A percentile compares a stretch with the other conserved stretches of the same genome.
Conservation (phyloP, 2,888 invertebrate species). For the Trachelus tabidus region DNA sequence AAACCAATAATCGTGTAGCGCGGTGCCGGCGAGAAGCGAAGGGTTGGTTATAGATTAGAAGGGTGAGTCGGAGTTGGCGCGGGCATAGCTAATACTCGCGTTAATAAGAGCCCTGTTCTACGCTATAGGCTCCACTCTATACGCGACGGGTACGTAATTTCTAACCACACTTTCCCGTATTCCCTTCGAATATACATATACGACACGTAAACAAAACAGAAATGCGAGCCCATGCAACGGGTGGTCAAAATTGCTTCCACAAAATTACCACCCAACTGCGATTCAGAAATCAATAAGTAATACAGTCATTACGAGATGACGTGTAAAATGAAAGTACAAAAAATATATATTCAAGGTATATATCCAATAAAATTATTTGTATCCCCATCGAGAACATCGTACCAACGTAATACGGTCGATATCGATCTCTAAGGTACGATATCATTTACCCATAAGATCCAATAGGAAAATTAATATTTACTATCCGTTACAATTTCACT, state of each 20-base stretch:
- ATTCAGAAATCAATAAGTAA: background rate
- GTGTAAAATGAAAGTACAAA: background rate
- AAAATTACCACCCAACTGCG: background rate
- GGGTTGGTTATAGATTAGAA: conserved; percentile 57
- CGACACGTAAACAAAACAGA: background rate
- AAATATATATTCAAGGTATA: too few relatives aligned
- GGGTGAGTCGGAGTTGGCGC: conserved; percentile 46
- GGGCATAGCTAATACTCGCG: conserved; percentile 56
- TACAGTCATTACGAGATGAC: too few relatives aligned
- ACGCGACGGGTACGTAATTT: conserved; percentile 54
- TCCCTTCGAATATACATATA: conserved; percentile 31
- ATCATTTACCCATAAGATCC: background rate
- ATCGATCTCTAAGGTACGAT: background rate
- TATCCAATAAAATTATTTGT: too few relatives aligned
- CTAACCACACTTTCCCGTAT: conserved; percentile 54
- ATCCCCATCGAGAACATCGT: too few relatives aligned
- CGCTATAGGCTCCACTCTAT: conserved; percentile 30
- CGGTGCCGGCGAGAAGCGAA: conserved; percentile 13
- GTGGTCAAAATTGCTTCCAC: background rate
- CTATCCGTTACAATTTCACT: conserved; percentile 47
- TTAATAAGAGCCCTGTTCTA: conserved; percentile 55
- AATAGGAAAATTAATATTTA: conserved; percentile 7
- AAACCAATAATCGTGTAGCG: conserved; percentile 60
- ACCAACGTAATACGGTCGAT: background rate
- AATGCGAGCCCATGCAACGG: background rate